These are phyloP conservation scores for Amphipoea oculea DNA, from an alignment of 2,888 invertebrate species.

Conservation along the genomic window DNA sequence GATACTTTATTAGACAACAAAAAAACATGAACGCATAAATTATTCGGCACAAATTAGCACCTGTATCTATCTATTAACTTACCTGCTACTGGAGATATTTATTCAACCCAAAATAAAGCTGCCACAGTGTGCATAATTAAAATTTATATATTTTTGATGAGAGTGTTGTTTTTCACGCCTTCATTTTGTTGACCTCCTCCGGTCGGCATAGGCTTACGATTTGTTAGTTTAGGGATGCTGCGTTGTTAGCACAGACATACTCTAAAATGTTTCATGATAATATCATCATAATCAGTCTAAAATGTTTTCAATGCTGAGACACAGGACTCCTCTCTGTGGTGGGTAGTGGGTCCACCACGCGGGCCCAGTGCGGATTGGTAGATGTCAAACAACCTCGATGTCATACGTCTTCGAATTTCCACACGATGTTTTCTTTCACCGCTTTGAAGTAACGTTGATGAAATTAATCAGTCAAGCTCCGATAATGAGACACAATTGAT, in stretches of 20 bases:
- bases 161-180: neutral
- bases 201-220: neutral
- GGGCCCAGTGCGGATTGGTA: neutral
- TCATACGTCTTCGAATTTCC: neutral
- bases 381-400: neutral
- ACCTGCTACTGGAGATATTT: neutral
- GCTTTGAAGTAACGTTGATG: neutral
- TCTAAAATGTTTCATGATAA: no score
- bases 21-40: slow-evolving; percentile 7
- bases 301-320: neutral
- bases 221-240: neutral
- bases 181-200: neutral
- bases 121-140: neutral
- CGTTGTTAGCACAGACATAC: no score
- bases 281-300: neutral
- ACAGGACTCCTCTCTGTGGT: no score
- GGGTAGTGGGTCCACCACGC: neutral
- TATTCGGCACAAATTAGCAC: slow-evolving; percentile 22
- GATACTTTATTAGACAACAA: neutral
- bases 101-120: neutral
- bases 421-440: neutral
- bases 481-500: no score
- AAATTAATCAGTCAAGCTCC: neutral
- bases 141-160: neutral
- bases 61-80: slow-evolving; percentile 5